Evolutionary conservation across 1,140 invertebrate species (phyloP).

Genomic region (Copidosoma floridanum): DNA sequence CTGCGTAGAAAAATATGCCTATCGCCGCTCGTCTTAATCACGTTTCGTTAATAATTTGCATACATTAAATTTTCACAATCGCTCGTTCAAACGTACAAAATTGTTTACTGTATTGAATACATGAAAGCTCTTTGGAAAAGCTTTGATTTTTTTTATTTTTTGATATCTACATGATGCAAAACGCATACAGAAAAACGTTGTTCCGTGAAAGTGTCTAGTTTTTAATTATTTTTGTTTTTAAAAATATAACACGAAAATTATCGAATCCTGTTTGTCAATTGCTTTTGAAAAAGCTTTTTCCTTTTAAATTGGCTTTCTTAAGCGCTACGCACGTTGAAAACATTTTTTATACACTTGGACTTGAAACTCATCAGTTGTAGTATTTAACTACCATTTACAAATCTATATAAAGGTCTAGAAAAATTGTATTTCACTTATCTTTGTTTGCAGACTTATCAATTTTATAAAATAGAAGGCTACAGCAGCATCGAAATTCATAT

Average conservation of each 20-base stretch:
- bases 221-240: background rate
- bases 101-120: background rate
- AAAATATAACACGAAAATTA: no score
- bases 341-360: no score
- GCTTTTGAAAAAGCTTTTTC: background rate
- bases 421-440: background rate
- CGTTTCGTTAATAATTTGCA: conserved; percentile 10
- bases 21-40: conserved; percentile 23
- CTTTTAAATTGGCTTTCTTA: background rate
- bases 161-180: background rate
- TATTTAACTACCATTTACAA: background rate
- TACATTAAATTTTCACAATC: background rate
- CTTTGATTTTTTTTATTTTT: background rate
- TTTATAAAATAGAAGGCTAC: conserved; percentile 7
- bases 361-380: no score
- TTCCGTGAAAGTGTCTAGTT: background rate
- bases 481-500: conserved; percentile 1
- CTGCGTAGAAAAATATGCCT: conserved; percentile 49
- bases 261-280: background rate
- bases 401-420: conserved; percentile 5
- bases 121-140: conserved; percentile 8
- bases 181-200: background rate
- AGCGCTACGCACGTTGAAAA: background rate
- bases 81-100: background rate
- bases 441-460: background rate